Conservation (phyloP, 2,888 invertebrate species). For the Melieria omissa region DNA sequence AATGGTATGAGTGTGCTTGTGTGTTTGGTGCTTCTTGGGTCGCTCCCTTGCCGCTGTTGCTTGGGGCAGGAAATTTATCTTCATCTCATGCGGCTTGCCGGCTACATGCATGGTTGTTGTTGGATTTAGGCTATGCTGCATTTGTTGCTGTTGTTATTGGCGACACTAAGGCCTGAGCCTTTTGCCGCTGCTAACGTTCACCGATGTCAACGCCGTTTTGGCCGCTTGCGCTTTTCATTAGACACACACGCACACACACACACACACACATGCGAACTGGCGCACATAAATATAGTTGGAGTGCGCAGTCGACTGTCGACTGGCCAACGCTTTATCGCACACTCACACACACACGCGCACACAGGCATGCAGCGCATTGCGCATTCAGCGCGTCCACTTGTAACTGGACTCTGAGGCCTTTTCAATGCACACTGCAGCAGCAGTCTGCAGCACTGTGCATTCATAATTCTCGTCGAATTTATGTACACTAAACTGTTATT, state of each 20-base stretch:
- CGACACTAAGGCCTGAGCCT: background rate
- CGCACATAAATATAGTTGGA: background rate
- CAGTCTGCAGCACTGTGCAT: constrained; percentile 44
- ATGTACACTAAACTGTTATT: constrained; percentile 63
- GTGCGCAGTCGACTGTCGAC: background rate
- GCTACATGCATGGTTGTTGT: too few relatives aligned
- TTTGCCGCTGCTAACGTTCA: constrained; percentile 13
- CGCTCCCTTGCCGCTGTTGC: constrained; percentile 15
- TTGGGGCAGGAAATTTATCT: constrained; percentile 29
- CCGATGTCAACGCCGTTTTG: constrained; percentile 14
- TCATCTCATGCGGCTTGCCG: constrained; percentile 35
- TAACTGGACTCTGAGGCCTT: constrained; percentile 13
- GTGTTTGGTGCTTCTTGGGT: background rate
- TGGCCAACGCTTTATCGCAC: background rate
- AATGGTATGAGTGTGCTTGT: background rate
- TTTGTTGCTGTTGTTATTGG: constrained; percentile 25
- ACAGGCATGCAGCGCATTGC: constrained; percentile 26
- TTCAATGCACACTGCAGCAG: constrained; percentile 13
- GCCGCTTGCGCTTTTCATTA: constrained; percentile 2
- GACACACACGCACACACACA: background rate
- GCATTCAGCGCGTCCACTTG: constrained; percentile 6
- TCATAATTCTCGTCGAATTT: constrained; percentile 63
- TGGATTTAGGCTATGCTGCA: background rate
- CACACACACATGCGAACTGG: background rate
- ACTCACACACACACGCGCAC: constrained; percentile 12